Evolutionary conservation across 2,888 invertebrate genomes (phyloP), one percentile per base, ranked within the genome.

Genomic region (Rhogogaster chlorosoma): DNA sequence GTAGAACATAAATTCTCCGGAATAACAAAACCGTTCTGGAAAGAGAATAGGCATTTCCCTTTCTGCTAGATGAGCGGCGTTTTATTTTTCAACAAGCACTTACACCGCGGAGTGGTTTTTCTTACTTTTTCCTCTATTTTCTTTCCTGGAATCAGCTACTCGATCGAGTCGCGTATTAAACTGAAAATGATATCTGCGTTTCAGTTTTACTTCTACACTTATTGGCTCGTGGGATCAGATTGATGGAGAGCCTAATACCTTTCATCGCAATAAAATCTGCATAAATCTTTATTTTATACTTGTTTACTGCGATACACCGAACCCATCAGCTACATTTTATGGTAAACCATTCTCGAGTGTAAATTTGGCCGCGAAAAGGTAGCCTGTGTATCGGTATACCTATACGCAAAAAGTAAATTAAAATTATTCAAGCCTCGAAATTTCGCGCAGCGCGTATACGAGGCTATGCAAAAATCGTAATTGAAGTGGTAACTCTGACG

Each of bases 21-120:
- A 73, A 73, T 73, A 73, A 73, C 73, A 73, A 42, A 73, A 38
- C 42, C 42, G 73, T 73, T 73, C 42, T 73, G 42, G 42, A 73
- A 73, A 73, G 26, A 38, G 42, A 42, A 73, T 73, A 42, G 67
- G 73, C 10, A 73, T 73, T 73, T 42, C 42, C 42, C 73, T 22
- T 29, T 42, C 42, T 42, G 22, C 73, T 42, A 22, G 38, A 38
- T 38, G 73, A 42, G 73, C 22, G 38, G 22, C 42, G 73, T 73
- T 73, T 42, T 73, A 73, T 38, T 38, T 73, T 73, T 73, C 73
- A 42, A 38, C 73, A 42, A 73, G 18, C 42, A 73, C 73, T 42
- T 73, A 0, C 9, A 38, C 38, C 42, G 10, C 26, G 32, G 67
- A 32, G 32, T 67, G 67, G 32, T 7, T 67, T 18, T 29, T 67